These are phyloP conservation scores for Dufourea novaeangliae DNA, from an alignment of 1,140 invertebrate genomes.

Conservation along the genomic window DNA sequence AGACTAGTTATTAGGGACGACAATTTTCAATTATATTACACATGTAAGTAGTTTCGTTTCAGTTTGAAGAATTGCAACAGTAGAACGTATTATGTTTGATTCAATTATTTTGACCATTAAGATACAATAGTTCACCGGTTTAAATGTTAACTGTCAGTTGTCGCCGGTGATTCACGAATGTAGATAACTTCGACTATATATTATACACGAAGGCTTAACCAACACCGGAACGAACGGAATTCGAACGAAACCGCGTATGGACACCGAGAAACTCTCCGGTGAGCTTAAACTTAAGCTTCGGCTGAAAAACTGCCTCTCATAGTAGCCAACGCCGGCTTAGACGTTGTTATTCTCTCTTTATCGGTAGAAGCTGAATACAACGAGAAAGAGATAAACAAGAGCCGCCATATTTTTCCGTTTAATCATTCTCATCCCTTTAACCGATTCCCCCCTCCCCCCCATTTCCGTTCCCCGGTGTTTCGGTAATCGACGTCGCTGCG, in stretches of 20 bases:
- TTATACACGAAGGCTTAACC: too few relatives aligned
- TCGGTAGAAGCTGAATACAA: neutral
- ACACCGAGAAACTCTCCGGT: neutral
- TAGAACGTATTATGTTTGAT: too few relatives aligned
- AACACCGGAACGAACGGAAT: too few relatives aligned
- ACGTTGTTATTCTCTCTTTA: neutral
- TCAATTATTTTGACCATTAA: too few relatives aligned
- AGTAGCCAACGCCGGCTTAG: constrained; percentile 2
- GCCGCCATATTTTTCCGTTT: neutral
- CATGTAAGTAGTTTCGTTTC: too few relatives aligned
- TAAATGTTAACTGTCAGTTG: too few relatives aligned
- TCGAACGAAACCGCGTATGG: constrained; percentile 10
- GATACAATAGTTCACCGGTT: too few relatives aligned
- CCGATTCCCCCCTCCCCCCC: neutral
- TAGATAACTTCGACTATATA: too few relatives aligned
- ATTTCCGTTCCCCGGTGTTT: neutral
- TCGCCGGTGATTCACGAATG: too few relatives aligned
- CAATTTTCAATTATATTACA: too few relatives aligned
- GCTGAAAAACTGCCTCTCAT: constrained; percentile 24
- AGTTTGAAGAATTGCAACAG: too few relatives aligned
- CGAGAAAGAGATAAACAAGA: neutral
- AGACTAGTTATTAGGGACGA: too few relatives aligned
- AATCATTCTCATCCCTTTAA: constrained; percentile 40
- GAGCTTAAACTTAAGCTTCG: constrained; percentile 28
- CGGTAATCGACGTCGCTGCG: neutral